Conservation (phyloP, 2,113 vertebrate species). For the Vicugna pacos region DNA sequence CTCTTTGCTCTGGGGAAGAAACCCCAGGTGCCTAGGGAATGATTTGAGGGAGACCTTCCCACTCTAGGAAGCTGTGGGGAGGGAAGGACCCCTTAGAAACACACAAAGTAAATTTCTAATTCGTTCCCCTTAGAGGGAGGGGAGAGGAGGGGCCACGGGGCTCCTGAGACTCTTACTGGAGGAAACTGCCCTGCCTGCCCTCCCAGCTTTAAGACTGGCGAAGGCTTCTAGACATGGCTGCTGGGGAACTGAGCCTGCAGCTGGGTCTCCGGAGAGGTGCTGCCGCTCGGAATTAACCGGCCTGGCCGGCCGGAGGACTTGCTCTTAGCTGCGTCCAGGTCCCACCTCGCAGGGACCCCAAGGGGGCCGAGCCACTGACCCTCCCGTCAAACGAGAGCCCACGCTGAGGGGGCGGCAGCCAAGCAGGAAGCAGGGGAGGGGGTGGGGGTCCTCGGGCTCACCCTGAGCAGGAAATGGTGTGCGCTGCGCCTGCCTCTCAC, state of each 20-base stretch:
- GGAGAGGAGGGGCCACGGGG: too few relatives aligned
- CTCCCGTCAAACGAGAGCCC: neutral
- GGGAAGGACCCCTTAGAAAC: neutral
- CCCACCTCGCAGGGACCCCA: neutral
- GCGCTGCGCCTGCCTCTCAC: rapidly evolving
- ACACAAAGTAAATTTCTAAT: too few relatives aligned
- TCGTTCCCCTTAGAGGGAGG: rapidly evolving
- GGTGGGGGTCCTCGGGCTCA: neutral
- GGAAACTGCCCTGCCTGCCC: neutral
- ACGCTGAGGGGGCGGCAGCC: rapidly evolving
- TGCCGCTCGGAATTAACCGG: too few relatives aligned
- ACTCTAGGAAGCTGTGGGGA: too few relatives aligned
- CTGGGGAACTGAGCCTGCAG: neutral
- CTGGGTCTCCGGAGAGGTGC: neutral
- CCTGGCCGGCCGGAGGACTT: neutral
- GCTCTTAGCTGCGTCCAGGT: neutral
- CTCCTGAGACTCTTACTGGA: rapidly evolving
- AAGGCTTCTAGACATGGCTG: neutral
- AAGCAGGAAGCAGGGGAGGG: neutral
- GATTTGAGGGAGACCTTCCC: too few relatives aligned
- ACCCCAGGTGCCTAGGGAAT: neutral
- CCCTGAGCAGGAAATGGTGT: neutral
- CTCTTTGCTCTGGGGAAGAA: neutral
- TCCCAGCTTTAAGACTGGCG: neutral
- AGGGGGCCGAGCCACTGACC: neutral